Percentiles rank a stretch among this genome's conserved stretches.
Evolutionary conservation across 1,140 invertebrate species (phyloP).

Genomic region (Parasteatoda tepidariorum): DNA sequence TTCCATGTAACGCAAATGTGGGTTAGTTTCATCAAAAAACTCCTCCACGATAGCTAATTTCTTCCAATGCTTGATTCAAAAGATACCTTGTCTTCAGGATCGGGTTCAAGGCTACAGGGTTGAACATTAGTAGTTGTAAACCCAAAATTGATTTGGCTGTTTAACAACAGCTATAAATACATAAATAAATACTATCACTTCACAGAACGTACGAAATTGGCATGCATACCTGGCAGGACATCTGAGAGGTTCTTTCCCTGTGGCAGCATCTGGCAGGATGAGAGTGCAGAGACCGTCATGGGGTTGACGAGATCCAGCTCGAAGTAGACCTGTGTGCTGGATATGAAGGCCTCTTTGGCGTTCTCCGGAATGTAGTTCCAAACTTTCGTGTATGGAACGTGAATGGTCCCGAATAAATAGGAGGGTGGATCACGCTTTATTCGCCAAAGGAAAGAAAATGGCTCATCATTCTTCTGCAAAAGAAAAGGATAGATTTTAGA

Average conservation of each 20-base stretch:
- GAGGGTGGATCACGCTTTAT: constrained; percentile 70
- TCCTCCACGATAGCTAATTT: no score
- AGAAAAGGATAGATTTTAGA: constrained; percentile 2
- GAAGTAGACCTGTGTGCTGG: constrained; percentile 71
- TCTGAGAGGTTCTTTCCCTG: constrained; percentile 68
- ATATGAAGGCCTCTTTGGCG: constrained; percentile 71
- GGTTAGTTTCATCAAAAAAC: no score
- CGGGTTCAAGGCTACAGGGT: no score
- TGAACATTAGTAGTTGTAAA: no score
- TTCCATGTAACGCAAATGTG: no score
- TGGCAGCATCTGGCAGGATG: constrained; percentile 72
- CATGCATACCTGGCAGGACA: constrained; percentile 69
- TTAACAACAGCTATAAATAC: no score
- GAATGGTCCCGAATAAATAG: constrained; percentile 75
- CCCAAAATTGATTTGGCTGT: no score
- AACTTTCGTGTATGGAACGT: constrained; percentile 74
- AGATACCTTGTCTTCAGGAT: no score
- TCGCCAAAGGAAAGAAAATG: constrained; percentile 70
- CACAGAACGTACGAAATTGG: no score
- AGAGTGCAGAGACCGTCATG: constrained; percentile 70
- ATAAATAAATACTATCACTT: no score
- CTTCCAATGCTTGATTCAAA: no score
- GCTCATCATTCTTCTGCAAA: constrained; percentile 64
- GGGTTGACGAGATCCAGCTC: constrained; percentile 73
- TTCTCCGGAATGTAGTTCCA: constrained; percentile 73